Base-by-base conservation (phyloP, 2,888 invertebrate genomes). In the Frankliniella intonsa region DNA sequence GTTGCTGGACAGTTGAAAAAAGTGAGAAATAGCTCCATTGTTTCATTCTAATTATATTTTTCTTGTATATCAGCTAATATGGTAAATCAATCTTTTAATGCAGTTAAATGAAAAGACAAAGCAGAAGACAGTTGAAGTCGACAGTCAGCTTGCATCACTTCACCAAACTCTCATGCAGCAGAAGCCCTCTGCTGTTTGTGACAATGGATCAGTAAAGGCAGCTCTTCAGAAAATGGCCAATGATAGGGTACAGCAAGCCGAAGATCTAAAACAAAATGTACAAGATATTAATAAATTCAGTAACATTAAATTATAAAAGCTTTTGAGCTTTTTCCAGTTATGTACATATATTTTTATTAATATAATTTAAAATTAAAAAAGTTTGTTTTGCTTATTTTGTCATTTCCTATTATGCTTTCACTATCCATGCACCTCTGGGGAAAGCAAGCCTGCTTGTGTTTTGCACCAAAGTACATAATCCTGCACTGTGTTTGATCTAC, bases 111-210 rank as follows among this genome's bases (percentile, higher is more conserved):
- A 85, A 81, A 84, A 83, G 80, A 86, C 85, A 80, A 87, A 86
- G 27, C 84, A 84, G 76, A 88, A 87, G 83, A 86, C 86, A 17
- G 85, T 84, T 3, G 84, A 84, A 50, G 85, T 88, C 81, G 87
- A 89, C 84, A 85, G 87, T 80, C 87, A 87, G 81, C 85, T 88
- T 84, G 84, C 85, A 81, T 85, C 86, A 83, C 82, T 88, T 76
- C 86, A 86, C 65, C 86, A 85, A 83, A 86, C 87, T 84, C 85
- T 87, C 14, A 83, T 84, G 82, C 85, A 84, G 50, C 82, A 84
- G 79, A 85, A 84, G 27, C 82, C 83, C 14, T 84, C 84, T 82
- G 85, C 84, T 80, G 85, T 79, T 17, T 80, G 49, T 3, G 83
- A 82, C 38, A 82, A 82, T 50, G 82, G 81, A 81, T 38, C 81